Base-by-base conservation (phyloP, 2,797 vertebrate genomes). In the Diplodus sargus region DNA sequence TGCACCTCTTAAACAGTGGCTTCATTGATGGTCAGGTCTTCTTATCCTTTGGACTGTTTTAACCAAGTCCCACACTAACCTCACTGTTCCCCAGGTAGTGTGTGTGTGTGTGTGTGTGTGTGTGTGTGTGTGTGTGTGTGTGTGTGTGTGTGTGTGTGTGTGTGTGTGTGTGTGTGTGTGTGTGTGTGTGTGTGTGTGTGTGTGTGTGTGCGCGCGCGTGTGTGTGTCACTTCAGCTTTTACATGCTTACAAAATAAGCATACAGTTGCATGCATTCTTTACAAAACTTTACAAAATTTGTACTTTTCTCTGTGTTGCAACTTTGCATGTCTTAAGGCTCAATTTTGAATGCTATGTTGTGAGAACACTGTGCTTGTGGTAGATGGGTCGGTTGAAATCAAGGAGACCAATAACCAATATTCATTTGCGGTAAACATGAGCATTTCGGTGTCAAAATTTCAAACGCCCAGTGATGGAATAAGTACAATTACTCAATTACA, bases 11-110 rank as follows among this genome's bases (percentile, higher is more conserved):
- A 71, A 91, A 93, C 89, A 91, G 79, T 67, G 79, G 70, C 77
- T 76, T 90, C 86, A 89, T 91, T 90, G 92, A 92, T 82, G 64
- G 87, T 82, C 28, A 22, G 25, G 72, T 83, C 78, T 58, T 81
- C 72, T 78, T 76, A 54, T 87, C 63, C 77, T 87, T 71, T 72
- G 28, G 43, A 85, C 74, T 66, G 61, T 85, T 90, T 78, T 70
- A 69, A 81, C 74, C 64, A 23, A 34, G 60, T 82, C 76, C 63
- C 76, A 89, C 78, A 90, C 86, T 92, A 58, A 89, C 82, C 60
- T 70, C 57, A 85, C 79, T 84, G 70, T 89, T 82, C 58, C 28
- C 39, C 23, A 28, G 11, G 18, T 5, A 47, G 39, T 53, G 25
- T 70, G 48, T 61, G 54, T 70, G 28, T 52, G 47, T 56, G 54